phyloP scores from a whole-genome alignment of 2,113 vertebrate genomes.

The Alligator sinensis region DNA sequence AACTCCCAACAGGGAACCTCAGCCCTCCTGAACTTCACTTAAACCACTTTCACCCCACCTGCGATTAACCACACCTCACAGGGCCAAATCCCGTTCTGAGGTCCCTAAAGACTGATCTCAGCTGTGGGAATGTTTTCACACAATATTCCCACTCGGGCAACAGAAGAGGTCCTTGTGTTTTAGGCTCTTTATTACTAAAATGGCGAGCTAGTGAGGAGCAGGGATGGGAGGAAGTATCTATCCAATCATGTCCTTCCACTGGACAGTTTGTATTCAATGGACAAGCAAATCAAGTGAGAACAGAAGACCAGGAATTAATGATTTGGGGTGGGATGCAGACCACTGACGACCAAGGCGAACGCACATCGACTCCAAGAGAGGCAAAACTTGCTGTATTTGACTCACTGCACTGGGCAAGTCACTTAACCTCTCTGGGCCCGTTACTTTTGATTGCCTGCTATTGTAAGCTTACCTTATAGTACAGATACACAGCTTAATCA shows the following conservation, averaged over 20 bases:
- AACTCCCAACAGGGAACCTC: neutral
- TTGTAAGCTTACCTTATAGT: neutral
- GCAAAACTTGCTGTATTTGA: accelerated
- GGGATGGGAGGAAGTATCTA: neutral
- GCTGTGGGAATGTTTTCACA: neutral
- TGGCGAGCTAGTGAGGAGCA: neutral
- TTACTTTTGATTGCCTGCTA: neutral
- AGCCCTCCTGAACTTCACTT: accelerated
- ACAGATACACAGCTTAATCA: neutral
- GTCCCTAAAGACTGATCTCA: accelerated
- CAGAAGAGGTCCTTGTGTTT: neutral
- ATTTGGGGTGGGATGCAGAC: neutral
- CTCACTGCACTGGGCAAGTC: neutral
- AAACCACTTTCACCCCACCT: neutral
- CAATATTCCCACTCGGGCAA: neutral
- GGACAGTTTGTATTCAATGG: neutral
- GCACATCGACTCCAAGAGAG: accelerated
- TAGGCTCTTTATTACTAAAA: neutral
- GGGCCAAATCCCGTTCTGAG: neutral
- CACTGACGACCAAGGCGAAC: neutral
- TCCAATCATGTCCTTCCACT: neutral
- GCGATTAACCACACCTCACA: neutral
- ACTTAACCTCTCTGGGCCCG: neutral
- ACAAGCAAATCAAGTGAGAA: accelerated
- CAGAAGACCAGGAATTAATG: neutral